Evolutionary conservation across 1,140 invertebrate genomes (phyloP), one percentile per base, ranked within the genome.

Genomic region (Zaprionus africanus): DNA sequence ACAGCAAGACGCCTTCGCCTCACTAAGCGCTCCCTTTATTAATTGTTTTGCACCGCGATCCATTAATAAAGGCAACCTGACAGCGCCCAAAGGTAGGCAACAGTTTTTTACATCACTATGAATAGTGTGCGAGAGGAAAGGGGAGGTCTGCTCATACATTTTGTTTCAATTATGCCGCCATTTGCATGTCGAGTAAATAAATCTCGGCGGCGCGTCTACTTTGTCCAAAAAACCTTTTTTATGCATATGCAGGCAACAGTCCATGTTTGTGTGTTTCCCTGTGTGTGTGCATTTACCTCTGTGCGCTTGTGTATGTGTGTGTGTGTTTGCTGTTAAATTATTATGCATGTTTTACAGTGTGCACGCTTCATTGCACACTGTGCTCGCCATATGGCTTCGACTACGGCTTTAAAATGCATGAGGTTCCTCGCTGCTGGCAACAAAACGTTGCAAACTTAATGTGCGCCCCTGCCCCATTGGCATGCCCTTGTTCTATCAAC

Each of bases 151-250:
- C 28, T 59, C 61, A 68, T 26, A 76, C 72, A 82, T 82, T 82
- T 77, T 84, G 81, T 77, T 90, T 88, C 84, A 88, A 90, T 90
- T 90, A 90, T 79, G 76, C 57, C 58, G 58, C 85, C 79, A 82
- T 85, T 85, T 90, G 72, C 81, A 78, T 90, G 79, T 72, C 72
- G 60, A 69, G 73, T 77, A 90, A 90, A 90, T 83, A 90, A 86
- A 86, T 82, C 41, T 46, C 41, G 41, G n/a, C 41, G 11, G 41
- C n/a, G 41, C 7, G 41, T 9, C 76, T 77, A 76, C 76, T 73
- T 81, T 65, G 59, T 53, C 66, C 63, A 66, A 86, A 83, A 70
- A 65, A 49, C 49, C 34, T 76, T 68, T 69, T 62, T 38, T 56
- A 71, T 81, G 75, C 81, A 76, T 72, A 58, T 70, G 59, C 64